Conservation (phyloP, 2,888 invertebrate genomes). For the Argyresthia albistria region DNA sequence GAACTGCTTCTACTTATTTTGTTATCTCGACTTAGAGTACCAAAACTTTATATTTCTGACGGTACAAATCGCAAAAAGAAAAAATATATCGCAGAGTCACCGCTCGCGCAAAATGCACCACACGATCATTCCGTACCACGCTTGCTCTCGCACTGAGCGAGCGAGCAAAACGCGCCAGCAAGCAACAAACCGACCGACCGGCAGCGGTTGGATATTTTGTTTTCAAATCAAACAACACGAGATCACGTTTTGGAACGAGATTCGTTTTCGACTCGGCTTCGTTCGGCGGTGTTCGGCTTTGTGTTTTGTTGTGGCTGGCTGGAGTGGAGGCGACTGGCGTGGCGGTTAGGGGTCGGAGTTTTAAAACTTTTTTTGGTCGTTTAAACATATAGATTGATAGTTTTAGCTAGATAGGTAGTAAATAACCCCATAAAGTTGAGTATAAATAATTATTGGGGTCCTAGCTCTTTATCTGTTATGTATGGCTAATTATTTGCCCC, state of each 20-base stretch:
- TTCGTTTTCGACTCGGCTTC: slow-evolving; percentile 48
- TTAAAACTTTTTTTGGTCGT: background rate
- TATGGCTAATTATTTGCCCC: too few species aligned
- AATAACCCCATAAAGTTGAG: too few species aligned
- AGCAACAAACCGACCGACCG: slow-evolving; percentile 24
- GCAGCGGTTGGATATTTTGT: slow-evolving; percentile 37
- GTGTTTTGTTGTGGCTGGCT: slow-evolving; percentile 37
- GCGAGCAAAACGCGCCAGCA: slow-evolving; percentile 10
- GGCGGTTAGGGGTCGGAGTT: background rate
- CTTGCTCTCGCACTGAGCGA: slow-evolving; percentile 68
- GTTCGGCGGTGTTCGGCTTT: slow-evolving; percentile 33
- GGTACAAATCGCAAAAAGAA: slow-evolving; percentile 61
- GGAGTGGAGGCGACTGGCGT: background rate
- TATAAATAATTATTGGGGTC: too few species aligned
- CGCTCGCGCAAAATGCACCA: slow-evolving; percentile 72
- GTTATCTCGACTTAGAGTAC: slow-evolving; percentile 57
- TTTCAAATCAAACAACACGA: slow-evolving; percentile 62
- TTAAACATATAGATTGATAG: background rate
- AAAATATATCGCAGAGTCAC: slow-evolving; percentile 64
- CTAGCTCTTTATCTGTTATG: too few species aligned
- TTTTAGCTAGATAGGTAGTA: background rate
- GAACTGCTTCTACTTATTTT: slow-evolving; percentile 33
- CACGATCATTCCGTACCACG: slow-evolving; percentile 73
- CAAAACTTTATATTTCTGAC: slow-evolving; percentile 56
- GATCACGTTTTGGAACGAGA: slow-evolving; percentile 62